These are phyloP conservation scores for Chalcis sispes DNA, from an alignment of 2,888 invertebrate genomes.

Conservation along the genomic window DNA sequence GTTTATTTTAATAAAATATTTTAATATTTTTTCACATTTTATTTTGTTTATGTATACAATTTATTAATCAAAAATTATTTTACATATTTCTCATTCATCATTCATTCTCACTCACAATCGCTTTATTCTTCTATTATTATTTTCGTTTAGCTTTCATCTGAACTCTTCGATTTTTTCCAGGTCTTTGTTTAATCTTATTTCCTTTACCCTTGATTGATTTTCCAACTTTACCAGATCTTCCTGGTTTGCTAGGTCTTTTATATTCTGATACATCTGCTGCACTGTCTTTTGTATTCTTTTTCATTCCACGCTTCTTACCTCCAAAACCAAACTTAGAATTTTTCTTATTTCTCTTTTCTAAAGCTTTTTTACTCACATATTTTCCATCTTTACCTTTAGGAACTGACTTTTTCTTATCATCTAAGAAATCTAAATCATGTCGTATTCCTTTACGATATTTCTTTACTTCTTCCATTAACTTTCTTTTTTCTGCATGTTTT, in stretches of 20 bases:
- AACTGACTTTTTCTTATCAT: constrained; percentile 78
- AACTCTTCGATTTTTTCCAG: constrained; percentile 69
- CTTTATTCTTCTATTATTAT: constrained; percentile 50
- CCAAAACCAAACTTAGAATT: constrained; percentile 96
- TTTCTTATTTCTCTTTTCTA: constrained; percentile 82
- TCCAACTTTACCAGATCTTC: constrained; percentile 59
- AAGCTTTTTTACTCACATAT: constrained; percentile 64
- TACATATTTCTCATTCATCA: constrained; percentile 19
- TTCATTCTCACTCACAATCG: constrained; percentile 18
- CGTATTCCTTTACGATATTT: constrained; percentile 92
- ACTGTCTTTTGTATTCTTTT: constrained; percentile 91
- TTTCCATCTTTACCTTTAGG: constrained; percentile 65
- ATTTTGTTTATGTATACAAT: constrained; percentile 17
- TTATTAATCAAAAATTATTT: constrained; percentile 1
- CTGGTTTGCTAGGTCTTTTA: constrained; percentile 69
- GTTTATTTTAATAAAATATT: no score
- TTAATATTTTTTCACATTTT: no score
- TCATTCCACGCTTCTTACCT: constrained; percentile 94
- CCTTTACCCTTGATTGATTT: constrained; percentile 52
- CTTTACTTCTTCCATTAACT: constrained; percentile 94
- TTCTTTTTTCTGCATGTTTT: constrained; percentile 92
- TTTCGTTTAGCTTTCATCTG: constrained; percentile 75
- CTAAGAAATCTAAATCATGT: constrained; percentile 88
- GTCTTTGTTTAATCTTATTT: constrained; percentile 56
- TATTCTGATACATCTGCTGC: constrained; percentile 82